These are phyloP conservation scores for Thaumetopoea pityocampa DNA, from an alignment of 1,140 invertebrate species.

Conservation along the genomic window DNA sequence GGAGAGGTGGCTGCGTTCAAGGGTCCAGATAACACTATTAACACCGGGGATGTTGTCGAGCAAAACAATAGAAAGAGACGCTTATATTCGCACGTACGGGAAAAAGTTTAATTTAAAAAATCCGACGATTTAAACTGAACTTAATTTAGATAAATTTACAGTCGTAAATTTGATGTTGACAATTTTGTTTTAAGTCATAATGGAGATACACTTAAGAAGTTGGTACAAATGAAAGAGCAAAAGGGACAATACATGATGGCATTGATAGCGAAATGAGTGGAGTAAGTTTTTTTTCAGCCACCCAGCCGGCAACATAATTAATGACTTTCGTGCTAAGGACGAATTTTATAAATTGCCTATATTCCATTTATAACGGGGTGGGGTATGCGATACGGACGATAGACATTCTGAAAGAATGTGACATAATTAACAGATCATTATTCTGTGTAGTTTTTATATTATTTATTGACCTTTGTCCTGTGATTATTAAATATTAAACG, in stretches of 20 bases:
- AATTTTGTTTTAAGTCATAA: conserved; percentile 9
- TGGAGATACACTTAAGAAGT: conserved; percentile 4
- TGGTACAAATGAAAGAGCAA: conserved; percentile 35
- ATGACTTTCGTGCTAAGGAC: conserved; percentile 68
- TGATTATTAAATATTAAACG: too few species aligned
- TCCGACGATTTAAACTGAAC: conserved; percentile 18
- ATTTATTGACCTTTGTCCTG: too few species aligned
- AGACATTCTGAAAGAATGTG: conserved; percentile 38
- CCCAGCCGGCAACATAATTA: conserved; percentile 75
- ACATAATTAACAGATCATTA: conserved; percentile 39
- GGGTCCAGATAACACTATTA: conserved; percentile 71
- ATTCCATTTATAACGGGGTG: conserved; percentile 47
- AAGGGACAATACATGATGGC: conserved; percentile 50
- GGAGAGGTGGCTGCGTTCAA: conserved; percentile 68
- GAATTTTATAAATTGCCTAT: conserved; percentile 73
- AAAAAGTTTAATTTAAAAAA: conserved; percentile 27
- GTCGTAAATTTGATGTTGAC: neutral
- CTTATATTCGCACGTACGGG: conserved; percentile 14
- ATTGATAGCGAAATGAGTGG: conserved; percentile 70
- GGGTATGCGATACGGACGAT: conserved; percentile 50
- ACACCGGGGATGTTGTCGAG: conserved; percentile 58
- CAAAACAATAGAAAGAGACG: conserved; percentile 56
- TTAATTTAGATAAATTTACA: conserved; percentile 15
- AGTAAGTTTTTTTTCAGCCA: conserved; percentile 74
- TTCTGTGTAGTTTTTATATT: conserved; percentile 6